These are phyloP conservation scores for Keiferia lycopersicella DNA, from an alignment of 2,888 invertebrate species.

Conservation along the genomic window DNA sequence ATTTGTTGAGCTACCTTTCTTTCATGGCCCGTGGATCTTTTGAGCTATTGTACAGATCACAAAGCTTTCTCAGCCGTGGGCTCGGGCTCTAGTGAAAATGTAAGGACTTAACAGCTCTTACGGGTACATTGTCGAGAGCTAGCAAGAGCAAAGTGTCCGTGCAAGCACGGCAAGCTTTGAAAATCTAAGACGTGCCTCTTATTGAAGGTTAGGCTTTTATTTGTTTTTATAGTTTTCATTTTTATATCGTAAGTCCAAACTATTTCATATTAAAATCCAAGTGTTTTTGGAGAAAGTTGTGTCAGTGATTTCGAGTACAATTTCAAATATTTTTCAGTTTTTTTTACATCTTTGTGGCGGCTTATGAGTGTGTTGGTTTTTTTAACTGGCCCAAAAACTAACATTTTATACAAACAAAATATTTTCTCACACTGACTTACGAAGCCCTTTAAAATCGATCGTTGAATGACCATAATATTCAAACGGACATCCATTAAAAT, in stretches of 20 bases:
- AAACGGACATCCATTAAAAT: constrained; percentile 9
- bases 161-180: background rate
- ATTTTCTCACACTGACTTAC: no score
- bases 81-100: background rate
- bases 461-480: background rate
- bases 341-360: no score
- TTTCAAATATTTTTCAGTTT: no score
- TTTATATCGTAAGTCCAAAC: no score
- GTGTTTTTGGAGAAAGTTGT: no score
- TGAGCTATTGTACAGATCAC: background rate
- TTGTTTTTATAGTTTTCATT: no score
- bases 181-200: background rate
- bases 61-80: background rate
- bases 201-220: no score
- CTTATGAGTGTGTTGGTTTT: no score
- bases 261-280: no score
- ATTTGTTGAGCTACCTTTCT: background rate
- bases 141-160: background rate
- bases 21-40: background rate
- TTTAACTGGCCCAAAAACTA: no score
- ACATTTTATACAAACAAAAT: no score
- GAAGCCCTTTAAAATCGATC: background rate
- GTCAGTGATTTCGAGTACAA: no score
- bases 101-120: constrained; percentile 8
- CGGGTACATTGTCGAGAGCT: background rate